Evolutionary conservation across 2,888 invertebrate genomes (phyloP), one percentile per base, ranked within the genome.

Genomic region (Macrosiphum euphorbiae): DNA sequence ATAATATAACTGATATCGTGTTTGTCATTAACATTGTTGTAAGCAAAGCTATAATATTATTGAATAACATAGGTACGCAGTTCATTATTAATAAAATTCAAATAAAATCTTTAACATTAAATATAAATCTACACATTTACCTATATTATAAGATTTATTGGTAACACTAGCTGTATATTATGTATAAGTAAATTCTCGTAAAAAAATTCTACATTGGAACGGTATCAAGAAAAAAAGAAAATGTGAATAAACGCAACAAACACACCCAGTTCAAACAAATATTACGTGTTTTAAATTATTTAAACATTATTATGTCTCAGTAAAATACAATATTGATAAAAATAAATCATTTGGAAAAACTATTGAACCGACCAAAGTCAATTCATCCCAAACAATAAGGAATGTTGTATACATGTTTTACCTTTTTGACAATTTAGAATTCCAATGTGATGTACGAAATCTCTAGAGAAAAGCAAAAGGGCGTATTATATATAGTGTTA

Each of bases 341-440:
- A 55, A 88, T 55, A 41, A 41, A 86, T 86, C 5, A 86, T 86
- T 86, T 44, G 44, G 7, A 47, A 44, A 47, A 28, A 11, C 86
- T 26, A 55, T 26, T 16, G 16, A 55, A 58, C 11, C 55, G 16
- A 26, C 88, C 41, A 41, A 44, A 58, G 35, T 55, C 41, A 41
- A 88, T 58, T 55, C 28, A 11, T 44, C 16, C 1, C 26, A 88
- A 35, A n/a, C 3, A 35, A 88, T 26, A 86, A 47, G 44, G 7
- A 47, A 52, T 87, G 5, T 88, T 7, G 16, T 89, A 84, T 58
- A 47, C 10, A 58, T 44, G 16, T 89, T 89, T 61, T 44, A 28
- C 16, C 28, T 67, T 88, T 55, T 78, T 13, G 28, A 84, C 55
- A 55, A 88, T 88, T 84, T 44, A 44, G n/a, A 84, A 92, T 87